Conservation (phyloP, 2,113 vertebrate genomes). For the Garra rufa region DNA sequence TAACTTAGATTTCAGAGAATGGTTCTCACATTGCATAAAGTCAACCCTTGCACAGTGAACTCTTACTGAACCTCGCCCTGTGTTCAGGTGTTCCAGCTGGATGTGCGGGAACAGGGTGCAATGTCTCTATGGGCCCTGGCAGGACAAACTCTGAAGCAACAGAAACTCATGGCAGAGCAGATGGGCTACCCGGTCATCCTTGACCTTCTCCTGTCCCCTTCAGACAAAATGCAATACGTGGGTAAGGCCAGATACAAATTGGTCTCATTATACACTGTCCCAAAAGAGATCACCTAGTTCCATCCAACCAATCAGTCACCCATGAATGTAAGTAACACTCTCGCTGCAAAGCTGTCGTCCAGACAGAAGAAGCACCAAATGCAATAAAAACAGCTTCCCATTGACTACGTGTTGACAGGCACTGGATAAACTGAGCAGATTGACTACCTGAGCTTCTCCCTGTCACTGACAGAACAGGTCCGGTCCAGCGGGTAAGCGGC, state of each 20-base stretch:
- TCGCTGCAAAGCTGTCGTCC: slow-evolving; percentile 45
- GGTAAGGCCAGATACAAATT: slow-evolving; percentile 66
- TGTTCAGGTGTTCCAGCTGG: slow-evolving; percentile 76
- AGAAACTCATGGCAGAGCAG: slow-evolving; percentile 77
- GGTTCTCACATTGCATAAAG: not conserved
- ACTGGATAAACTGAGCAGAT: slow-evolving; percentile 51
- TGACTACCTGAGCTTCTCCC: slow-evolving; percentile 43
- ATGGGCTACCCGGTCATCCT: slow-evolving; percentile 81
- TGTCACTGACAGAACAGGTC: slow-evolving; percentile 45
- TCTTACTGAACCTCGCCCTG: slow-evolving; percentile 7
- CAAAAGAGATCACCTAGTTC: slow-evolving; percentile 15
- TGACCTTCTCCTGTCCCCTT: slow-evolving; percentile 78
- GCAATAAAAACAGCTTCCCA: slow-evolving; percentile 44
- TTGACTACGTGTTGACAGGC: slow-evolving; percentile 44
- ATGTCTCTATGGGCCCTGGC: slow-evolving; percentile 78
- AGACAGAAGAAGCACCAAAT: slow-evolving; percentile 45
- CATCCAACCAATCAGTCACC: slow-evolving; percentile 11
- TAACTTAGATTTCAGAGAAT: too few species aligned
- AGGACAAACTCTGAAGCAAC: slow-evolving; percentile 77
- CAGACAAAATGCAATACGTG: slow-evolving; percentile 81
- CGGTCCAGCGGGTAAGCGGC: slow-evolving; percentile 32
- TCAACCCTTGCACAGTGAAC: not conserved
- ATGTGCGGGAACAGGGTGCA: slow-evolving; percentile 78
- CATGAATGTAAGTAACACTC: slow-evolving; percentile 45
- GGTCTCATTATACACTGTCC: slow-evolving; percentile 32